phyloP scores from a whole-genome alignment of 2,113 vertebrate genomes.

The Cathartes aura region DNA sequence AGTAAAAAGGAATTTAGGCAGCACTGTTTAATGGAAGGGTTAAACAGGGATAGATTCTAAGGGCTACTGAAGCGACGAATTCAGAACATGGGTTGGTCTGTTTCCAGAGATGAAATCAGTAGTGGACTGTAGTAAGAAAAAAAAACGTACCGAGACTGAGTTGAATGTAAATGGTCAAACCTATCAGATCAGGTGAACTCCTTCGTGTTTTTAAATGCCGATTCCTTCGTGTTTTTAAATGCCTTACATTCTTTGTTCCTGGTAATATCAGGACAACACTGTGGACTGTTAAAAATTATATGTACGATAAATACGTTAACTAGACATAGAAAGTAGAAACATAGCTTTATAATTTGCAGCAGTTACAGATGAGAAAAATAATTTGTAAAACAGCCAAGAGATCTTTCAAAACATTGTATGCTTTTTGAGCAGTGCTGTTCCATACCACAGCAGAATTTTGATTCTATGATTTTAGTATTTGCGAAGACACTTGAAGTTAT shows the following conservation, averaged over 20 bases:
- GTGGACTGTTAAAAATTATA: background rate
- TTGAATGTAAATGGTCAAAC: background rate
- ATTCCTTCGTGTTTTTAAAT: background rate
- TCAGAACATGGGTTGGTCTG: background rate
- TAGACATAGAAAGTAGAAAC: background rate
- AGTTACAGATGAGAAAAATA: background rate
- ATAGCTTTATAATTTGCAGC: background rate
- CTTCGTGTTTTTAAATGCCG: background rate
- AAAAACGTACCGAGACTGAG: background rate
- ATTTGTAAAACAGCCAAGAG: background rate
- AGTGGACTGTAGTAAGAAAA: background rate
- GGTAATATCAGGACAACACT: background rate
- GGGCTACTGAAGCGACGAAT: background rate
- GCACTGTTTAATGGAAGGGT: background rate
- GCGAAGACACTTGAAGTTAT: constrained; percentile 18
- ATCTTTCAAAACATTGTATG: background rate
- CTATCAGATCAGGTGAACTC: background rate
- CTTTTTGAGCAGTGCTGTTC: background rate
- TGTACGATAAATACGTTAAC: background rate
- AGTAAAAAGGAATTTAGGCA: background rate
- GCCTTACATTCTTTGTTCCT: background rate
- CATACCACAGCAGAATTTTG: background rate
- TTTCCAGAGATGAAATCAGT: background rate
- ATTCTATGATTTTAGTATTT: constrained; percentile 24
- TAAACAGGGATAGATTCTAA: background rate